Evolutionary conservation across 1,140 invertebrate genomes (phyloP).

Genomic region (Hirudo medicinalis): DNA sequence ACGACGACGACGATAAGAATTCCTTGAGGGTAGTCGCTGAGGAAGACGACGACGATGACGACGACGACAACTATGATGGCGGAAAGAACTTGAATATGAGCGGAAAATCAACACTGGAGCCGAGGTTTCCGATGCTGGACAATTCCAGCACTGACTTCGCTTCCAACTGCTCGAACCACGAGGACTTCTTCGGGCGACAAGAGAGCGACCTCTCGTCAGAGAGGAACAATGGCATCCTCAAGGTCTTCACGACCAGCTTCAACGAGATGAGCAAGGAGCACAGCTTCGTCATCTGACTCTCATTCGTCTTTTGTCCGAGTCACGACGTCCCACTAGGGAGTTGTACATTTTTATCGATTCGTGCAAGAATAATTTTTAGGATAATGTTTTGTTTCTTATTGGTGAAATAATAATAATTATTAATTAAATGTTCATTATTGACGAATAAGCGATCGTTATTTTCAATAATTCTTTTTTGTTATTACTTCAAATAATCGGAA

Average conservation of each 20-base stretch:
- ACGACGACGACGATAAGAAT: conserved; percentile 2
- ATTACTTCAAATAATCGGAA: too few relatives aligned
- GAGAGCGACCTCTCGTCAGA: not conserved
- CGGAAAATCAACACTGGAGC: too few relatives aligned
- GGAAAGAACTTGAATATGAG: not conserved
- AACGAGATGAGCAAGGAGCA: not conserved
- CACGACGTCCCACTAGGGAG: too few relatives aligned
- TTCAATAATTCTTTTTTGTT: too few relatives aligned
- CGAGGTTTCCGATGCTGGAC: not conserved
- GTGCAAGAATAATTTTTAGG: too few relatives aligned
- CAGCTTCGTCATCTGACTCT: not conserved
- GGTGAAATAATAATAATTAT: too few relatives aligned
- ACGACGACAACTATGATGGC: not conserved
- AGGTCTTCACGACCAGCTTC: not conserved
- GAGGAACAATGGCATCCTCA: not conserved
- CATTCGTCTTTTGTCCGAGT: too few relatives aligned
- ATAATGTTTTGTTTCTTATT: too few relatives aligned
- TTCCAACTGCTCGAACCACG: not conserved
- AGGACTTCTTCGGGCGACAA: not conserved
- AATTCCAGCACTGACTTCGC: not conserved
- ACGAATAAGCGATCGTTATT: too few relatives aligned
- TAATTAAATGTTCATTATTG: too few relatives aligned
- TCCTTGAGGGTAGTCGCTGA: not conserved
- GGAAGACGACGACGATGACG: not conserved
- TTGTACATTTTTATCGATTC: too few relatives aligned